Evolutionary conservation across 2,888 invertebrate genomes (phyloP).

Genomic region (Drosophila picticornis): DNA sequence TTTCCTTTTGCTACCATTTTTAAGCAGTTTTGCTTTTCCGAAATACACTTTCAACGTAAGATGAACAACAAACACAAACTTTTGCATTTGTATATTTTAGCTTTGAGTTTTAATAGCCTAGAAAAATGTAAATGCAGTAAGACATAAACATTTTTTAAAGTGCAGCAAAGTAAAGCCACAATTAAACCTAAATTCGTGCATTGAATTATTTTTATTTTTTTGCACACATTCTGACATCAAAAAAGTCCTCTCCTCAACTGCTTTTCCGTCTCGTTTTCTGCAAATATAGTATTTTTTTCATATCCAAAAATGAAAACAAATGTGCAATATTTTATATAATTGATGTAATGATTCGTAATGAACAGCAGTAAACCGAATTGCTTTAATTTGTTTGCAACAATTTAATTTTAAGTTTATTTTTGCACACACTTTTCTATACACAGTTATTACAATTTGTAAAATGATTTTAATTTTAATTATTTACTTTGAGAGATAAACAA

Average conservation of each 20-base stretch:
- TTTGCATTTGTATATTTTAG: neutral
- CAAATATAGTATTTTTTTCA: neutral
- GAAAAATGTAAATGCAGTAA: neutral
- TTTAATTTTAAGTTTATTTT: neutral
- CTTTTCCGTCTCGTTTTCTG: neutral
- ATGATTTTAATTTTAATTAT: slow-evolving; percentile 5
- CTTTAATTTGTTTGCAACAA: neutral
- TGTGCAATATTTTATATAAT: neutral
- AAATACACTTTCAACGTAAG: neutral
- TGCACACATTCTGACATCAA: neutral
- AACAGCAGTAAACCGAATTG: neutral
- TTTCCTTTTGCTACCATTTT: neutral
- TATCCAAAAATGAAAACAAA: neutral
- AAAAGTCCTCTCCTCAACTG: neutral
- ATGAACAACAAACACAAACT: neutral
- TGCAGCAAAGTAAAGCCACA: neutral
- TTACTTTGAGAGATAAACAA: neutral
- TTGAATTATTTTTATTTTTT: neutral
- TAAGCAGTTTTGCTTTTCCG: neutral
- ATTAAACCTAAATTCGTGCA: neutral
- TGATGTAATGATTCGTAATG: neutral
- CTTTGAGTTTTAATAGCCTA: neutral
- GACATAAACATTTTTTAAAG: neutral
- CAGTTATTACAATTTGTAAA: neutral
- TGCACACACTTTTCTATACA: neutral